Percentiles rank a stretch among this genome's conserved stretches.
Evolutionary conservation across 2,113 vertebrate genomes (phyloP).

Genomic region (Arenaria interpres): DNA sequence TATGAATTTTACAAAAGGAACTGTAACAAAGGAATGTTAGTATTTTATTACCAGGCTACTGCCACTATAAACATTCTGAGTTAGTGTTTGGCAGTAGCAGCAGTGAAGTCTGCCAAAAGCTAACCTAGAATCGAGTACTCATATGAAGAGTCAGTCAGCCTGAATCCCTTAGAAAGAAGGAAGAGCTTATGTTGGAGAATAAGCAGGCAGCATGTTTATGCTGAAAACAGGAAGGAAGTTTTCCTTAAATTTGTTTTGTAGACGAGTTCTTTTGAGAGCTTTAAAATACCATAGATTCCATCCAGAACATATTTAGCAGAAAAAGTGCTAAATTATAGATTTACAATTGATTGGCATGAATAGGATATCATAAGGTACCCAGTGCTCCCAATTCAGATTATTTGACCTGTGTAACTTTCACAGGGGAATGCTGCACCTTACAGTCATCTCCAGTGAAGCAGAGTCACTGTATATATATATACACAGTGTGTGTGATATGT

Average conservation of each 20-base stretch:
- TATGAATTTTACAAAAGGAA: too few relatives aligned
- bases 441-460: neutral
- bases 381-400: neutral
- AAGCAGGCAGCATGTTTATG: neutral
- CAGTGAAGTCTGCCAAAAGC: neutral
- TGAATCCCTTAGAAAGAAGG: neutral
- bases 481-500: neutral
- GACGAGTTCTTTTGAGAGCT: neutral
- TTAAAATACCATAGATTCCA: neutral
- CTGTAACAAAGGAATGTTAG: too few relatives aligned
- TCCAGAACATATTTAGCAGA: neutral
- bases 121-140: slow-evolving; percentile 1
- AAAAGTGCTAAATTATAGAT: neutral
- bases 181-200: neutral
- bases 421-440: neutral
- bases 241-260: neutral
- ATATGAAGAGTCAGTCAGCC: neutral
- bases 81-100: neutral
- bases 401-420: neutral
- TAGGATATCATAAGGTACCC: neutral
- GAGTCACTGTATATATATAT: neutral
- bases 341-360: neutral
- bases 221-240: neutral
- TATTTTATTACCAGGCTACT: neutral
- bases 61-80: neutral